phyloP scores from a whole-genome alignment of 2,888 invertebrate species.

The Oligia latruncula region DNA sequence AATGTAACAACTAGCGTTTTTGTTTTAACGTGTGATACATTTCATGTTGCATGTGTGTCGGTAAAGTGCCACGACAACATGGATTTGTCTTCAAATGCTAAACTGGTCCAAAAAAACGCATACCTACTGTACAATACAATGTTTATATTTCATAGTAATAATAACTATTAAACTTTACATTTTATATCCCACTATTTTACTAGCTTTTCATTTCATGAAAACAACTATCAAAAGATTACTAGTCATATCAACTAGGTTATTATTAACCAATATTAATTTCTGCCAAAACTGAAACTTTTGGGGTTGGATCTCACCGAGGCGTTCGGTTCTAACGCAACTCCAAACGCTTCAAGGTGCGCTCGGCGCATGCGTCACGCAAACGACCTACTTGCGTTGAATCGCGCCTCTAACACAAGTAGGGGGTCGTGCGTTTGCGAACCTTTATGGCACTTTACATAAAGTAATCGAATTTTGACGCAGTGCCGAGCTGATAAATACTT shows the following conservation, averaged over 20 bases:
- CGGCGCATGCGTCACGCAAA: too few species aligned
- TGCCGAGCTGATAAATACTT: neutral
- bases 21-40: neutral
- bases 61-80: constrained; percentile 6
- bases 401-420: neutral
- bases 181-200: constrained; percentile 14
- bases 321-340: neutral
- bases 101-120: constrained; percentile 15
- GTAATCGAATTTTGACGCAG: neutral
- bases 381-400: too few species aligned
- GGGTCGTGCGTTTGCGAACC: neutral
- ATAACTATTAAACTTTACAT: constrained; percentile 27
- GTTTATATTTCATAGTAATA: constrained; percentile 20
- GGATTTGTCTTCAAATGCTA: constrained; percentile 24
- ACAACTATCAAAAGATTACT: constrained; percentile 28
- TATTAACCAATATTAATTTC: neutral
- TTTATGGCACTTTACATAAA: neutral
- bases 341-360: neutral
- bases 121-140: neutral
- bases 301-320: neutral
- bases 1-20: neutral
- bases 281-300: constrained; percentile 18
- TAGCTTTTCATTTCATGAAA: constrained; percentile 50
- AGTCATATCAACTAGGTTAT: constrained; percentile 10
- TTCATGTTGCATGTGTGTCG: neutral